phyloP scores from a whole-genome alignment of 2,888 invertebrate genomes.

The Apoda limacodes region DNA sequence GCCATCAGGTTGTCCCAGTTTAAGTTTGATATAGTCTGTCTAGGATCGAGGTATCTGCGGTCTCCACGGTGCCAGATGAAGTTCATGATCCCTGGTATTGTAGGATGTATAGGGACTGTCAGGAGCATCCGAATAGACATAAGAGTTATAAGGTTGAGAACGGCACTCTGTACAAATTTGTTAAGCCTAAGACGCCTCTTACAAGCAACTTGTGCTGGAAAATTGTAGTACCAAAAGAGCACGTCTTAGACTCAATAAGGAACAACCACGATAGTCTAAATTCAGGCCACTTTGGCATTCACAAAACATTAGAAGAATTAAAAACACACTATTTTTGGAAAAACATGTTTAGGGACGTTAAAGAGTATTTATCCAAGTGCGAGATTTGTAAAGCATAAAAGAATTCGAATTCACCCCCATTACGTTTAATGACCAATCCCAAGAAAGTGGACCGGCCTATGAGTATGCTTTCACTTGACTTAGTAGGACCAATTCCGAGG shows the following conservation, averaged over 20 bases:
- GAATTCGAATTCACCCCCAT: no score
- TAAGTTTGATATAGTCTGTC: conserved; percentile 3
- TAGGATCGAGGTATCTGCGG: conserved; percentile 1
- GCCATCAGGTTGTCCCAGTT: conserved; percentile 2
- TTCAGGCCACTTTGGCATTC: conserved; percentile 4
- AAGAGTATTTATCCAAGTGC: background rate
- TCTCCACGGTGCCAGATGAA: conserved; percentile 5
- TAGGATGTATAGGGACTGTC: background rate
- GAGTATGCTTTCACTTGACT: background rate
- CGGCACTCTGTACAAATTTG: background rate
- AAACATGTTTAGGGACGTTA: conserved; percentile 2
- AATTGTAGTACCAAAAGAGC: background rate
- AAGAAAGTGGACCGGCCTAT: background rate
- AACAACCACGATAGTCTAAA: background rate
- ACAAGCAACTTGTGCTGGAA: background rate
- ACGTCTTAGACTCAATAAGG: no score
- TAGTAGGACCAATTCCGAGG: background rate
- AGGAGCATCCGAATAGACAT: background rate
- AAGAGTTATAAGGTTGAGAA: background rate
- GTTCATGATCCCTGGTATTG: conserved; percentile 2
- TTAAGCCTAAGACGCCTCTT: background rate
- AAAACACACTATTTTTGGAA: conserved; percentile 2
- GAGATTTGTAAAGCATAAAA: no score
- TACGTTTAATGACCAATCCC: no score
- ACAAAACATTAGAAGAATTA: conserved; percentile 1